These are phyloP conservation scores for Cheilosia impressa DNA, from an alignment of 2,888 invertebrate species.

Conservation along the genomic window DNA sequence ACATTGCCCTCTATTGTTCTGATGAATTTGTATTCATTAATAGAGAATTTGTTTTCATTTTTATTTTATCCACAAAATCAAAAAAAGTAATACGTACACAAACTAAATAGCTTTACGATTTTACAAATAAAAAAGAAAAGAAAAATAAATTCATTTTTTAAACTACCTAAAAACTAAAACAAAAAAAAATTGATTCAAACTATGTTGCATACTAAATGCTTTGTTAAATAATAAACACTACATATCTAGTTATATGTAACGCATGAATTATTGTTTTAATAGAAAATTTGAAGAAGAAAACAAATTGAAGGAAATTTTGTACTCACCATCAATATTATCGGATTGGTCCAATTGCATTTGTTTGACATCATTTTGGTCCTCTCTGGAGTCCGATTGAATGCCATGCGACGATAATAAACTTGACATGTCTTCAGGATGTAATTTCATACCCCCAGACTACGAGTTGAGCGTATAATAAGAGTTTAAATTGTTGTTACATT, in stretches of 20 bases:
- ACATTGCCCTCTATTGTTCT: slow-evolving; percentile 8
- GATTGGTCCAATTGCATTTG: slow-evolving; percentile 88
- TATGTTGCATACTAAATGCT: slow-evolving; percentile 67
- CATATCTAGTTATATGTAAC: slow-evolving; percentile 23
- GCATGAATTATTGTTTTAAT: slow-evolving; percentile 56
- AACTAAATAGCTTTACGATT: slow-evolving; percentile 61
- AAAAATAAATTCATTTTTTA: slow-evolving; percentile 46
- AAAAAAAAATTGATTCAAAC: slow-evolving; percentile 17
- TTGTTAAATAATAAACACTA: slow-evolving; percentile 55
- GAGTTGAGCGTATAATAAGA: slow-evolving; percentile 22
- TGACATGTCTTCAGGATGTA: slow-evolving; percentile 86
- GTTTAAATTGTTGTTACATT: not conserved
- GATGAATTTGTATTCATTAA: slow-evolving; percentile 16
- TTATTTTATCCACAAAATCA: slow-evolving; percentile 40
- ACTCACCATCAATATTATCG: slow-evolving; percentile 91
- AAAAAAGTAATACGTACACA: slow-evolving; percentile 65
- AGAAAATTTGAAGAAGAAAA: slow-evolving; percentile 22
- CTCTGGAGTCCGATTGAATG: slow-evolving; percentile 85
- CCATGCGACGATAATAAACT: slow-evolving; percentile 86
- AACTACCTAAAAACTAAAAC: slow-evolving; percentile 56
- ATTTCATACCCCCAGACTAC: slow-evolving; percentile 81
- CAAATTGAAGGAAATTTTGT: slow-evolving; percentile 50
- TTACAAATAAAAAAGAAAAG: slow-evolving; percentile 41
- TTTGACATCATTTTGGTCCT: slow-evolving; percentile 84
- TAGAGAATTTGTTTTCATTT: slow-evolving; percentile 42